Evolutionary conservation across 2,888 invertebrate species (phyloP).

Genomic region (Torymus tubicola): DNA sequence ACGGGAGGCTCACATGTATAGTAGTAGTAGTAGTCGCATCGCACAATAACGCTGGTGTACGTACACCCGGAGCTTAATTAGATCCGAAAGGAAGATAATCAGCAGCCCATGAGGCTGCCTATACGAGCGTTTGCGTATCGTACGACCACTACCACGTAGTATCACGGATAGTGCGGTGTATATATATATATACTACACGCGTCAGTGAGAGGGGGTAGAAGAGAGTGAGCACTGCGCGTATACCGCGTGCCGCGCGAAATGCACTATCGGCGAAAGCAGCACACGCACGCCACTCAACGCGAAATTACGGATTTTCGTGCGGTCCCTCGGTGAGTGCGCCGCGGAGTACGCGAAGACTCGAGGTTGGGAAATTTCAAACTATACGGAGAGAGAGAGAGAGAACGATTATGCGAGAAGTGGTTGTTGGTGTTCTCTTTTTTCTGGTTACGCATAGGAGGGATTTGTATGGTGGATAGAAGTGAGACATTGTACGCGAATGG

Average conservation of each 20-base stretch:
- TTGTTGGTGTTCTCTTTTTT: no score
- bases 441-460: no score
- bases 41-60: slow-evolving; percentile 14
- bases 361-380: no score
- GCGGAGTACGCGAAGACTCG: background rate
- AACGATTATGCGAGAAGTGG: no score
- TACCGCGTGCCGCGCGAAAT: no score
- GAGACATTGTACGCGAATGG: no score
- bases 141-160: background rate
- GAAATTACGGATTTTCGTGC: slow-evolving; percentile 13
- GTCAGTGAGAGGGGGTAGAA: no score
- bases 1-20: background rate
- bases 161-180: no score
- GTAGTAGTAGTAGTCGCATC: no score
- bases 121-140: background rate
- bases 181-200: background rate
- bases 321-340: background rate
- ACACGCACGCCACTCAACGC: slow-evolving; percentile 1
- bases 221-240: background rate
- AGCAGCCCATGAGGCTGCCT: slow-evolving; percentile 40
- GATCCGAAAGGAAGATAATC: slow-evolving; percentile 59
- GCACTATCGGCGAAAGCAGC: background rate
- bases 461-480: no score
- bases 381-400: no score
- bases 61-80: slow-evolving; percentile 53